Evolutionary conservation across 2,888 invertebrate genomes (phyloP).

Genomic region (Loripinus fragilis): DNA sequence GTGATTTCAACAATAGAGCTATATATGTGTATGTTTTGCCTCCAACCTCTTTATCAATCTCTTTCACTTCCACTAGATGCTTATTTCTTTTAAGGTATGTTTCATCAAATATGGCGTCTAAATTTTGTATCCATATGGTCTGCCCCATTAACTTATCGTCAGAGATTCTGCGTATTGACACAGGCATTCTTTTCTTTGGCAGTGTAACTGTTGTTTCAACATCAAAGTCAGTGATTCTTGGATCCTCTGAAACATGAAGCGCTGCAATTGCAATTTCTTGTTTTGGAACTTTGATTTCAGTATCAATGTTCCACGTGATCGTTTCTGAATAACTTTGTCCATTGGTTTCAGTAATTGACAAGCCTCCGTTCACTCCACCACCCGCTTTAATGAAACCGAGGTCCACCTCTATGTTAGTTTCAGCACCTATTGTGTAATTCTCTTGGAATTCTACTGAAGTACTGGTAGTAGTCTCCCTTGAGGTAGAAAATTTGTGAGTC

Average conservation of each 20-base stretch:
- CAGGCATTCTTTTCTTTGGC: conserved; percentile 52
- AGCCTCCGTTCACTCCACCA: conserved; percentile 56
- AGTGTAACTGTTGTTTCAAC: conserved; percentile 60
- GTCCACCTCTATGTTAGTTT: conserved; percentile 60
- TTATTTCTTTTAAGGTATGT: conserved; percentile 27
- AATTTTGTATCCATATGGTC: conserved; percentile 44
- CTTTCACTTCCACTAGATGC: conserved; percentile 19
- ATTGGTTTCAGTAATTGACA: conserved; percentile 61
- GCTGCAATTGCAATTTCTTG: conserved; percentile 56
- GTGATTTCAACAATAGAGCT: conserved; percentile 52
- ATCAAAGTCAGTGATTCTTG: conserved; percentile 52
- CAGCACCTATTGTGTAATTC: conserved; percentile 59
- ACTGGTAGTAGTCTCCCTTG: conserved; percentile 54
- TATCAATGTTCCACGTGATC: conserved; percentile 61
- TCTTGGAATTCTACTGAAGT: conserved; percentile 63
- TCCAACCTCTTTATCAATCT: conserved; percentile 8
- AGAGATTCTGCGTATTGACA: conserved; percentile 48
- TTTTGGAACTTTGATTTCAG: conserved; percentile 54
- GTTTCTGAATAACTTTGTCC: conserved; percentile 56
- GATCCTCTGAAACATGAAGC: conserved; percentile 55
- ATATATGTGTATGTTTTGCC: conserved; percentile 25
- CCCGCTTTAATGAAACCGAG: conserved; percentile 57
- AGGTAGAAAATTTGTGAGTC: conserved; percentile 56
- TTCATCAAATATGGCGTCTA: conserved; percentile 48
- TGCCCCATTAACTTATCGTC: conserved; percentile 54